Evolutionary conservation across 2,888 invertebrate species (phyloP).

Genomic region (Diachrysia chrysitis): DNA sequence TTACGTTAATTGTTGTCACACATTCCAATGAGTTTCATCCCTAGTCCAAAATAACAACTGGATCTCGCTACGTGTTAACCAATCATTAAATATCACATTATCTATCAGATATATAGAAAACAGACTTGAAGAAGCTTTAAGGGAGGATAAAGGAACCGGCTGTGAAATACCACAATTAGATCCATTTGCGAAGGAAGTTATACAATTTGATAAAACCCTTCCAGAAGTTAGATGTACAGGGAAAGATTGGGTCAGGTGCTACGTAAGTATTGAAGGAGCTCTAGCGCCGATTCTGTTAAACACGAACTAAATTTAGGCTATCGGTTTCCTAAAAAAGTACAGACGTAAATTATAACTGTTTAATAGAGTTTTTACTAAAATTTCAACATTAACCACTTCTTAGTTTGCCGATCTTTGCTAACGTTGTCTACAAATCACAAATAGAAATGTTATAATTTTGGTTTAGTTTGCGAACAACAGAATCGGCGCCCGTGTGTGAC

Average conservation of each 20-base stretch:
- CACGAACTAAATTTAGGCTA: too few relatives aligned
- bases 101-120: constrained; percentile 73
- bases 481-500: too few relatives aligned
- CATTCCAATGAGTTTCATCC: background rate
- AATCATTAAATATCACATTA: background rate
- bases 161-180: constrained; percentile 84
- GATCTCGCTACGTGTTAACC: background rate
- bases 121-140: constrained; percentile 74
- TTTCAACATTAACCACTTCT: too few relatives aligned
- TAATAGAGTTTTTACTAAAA: too few relatives aligned
- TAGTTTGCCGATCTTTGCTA: too few relatives aligned
- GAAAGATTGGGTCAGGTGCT: constrained; percentile 94
- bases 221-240: constrained; percentile 91
- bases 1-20: background rate
- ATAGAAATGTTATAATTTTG: too few relatives aligned
- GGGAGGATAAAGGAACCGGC: constrained; percentile 78
- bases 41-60: background rate
- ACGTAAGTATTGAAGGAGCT: constrained; percentile 85
- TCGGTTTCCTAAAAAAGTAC: too few relatives aligned
- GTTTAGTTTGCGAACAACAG: too few relatives aligned
- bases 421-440: too few relatives aligned
- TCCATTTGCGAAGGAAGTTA: constrained; percentile 91
- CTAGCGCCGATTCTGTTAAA: too few relatives aligned
- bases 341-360: too few relatives aligned
- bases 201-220: constrained; percentile 91